Base-by-base conservation (phyloP, 2,888 invertebrate species). In the Phaedon cochleariae region DNA sequence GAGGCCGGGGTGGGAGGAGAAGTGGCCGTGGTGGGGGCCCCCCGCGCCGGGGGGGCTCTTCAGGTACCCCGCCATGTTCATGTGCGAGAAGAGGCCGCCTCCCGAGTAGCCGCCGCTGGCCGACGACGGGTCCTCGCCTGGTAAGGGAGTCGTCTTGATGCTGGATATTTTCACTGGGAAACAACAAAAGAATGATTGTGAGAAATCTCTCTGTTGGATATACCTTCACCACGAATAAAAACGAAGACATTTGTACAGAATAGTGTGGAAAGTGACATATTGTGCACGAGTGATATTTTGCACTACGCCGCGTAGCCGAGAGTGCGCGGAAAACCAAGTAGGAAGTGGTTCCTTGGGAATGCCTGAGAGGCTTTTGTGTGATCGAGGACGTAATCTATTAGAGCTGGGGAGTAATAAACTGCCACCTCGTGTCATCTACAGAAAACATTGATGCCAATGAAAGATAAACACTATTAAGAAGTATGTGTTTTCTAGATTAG, bases 401-500 rank as follows among this genome's bases (percentile, higher is more conserved):
- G 90, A 0, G 92, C 88, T 0, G 95, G 94, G 37, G 95, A 78
- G 81, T 96, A 96, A 69, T 85, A 87, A 60, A 86, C 81, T 0
- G 91, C 93, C 80, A 95, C 92, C 78, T 94, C 90, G 77, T 95
- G 92, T 90, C 91, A 95, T 65, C 93, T 93, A 59, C 57, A 71
- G 64, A n/a, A n/a, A n/a, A n/a, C n/a, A n/a, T n/a, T n/a, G n/a
- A n/a, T n/a, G n/a, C n/a, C n/a, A n/a, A n/a, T n/a, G n/a, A n/a
- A n/a, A n/a, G n/a, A n/a, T n/a, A n/a, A n/a, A n/a, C n/a, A n/a
- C n/a, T n/a, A n/a, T n/a, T n/a, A n/a, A n/a, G n/a, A n/a, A n/a
- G n/a, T n/a, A n/a, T n/a, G n/a, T n/a, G n/a, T n/a, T n/a, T n/a
- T n/a, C n/a, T n/a, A n/a, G n/a, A n/a, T n/a, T n/a, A n/a, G n/a